Conservation (phyloP, 2,888 invertebrate species). For the Eupithecia pulchellata region DNA sequence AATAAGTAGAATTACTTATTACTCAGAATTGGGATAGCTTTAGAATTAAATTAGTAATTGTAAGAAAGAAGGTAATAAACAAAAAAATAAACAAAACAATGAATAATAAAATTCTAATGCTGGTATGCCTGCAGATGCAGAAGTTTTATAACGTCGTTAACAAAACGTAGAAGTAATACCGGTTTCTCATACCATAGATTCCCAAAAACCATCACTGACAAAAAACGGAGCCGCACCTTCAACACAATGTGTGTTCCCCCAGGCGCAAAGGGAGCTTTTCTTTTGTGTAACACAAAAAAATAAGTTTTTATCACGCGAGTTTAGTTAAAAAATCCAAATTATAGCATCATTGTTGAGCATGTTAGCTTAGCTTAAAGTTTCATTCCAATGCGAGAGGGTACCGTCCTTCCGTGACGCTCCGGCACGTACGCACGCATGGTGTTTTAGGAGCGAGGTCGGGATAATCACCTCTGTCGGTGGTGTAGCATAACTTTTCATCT, state of each 20-base stretch:
- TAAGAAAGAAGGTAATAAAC: no score
- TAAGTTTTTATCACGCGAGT: conserved; percentile 47
- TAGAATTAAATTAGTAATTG: neutral
- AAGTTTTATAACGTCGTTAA: neutral
- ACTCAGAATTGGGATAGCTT: neutral
- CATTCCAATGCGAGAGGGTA: conserved; percentile 22
- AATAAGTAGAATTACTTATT: neutral
- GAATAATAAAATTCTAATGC: no score
- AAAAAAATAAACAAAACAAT: no score
- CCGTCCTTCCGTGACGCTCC: conserved; percentile 57
- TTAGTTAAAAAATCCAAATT: conserved; percentile 1
- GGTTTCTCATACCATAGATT: conserved; percentile 32
- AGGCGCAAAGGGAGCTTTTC: conserved; percentile 66
- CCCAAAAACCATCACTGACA: conserved; percentile 47
- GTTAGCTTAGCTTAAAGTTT: neutral
- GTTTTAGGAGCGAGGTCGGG: conserved; percentile 74
- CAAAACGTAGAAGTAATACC: conserved; percentile 32
- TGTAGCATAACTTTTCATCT: conserved; percentile 83
- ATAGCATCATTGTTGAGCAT: neutral
- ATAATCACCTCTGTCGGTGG: conserved; percentile 85
- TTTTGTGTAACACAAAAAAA: conserved; percentile 71
- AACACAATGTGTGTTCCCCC: conserved; percentile 60
- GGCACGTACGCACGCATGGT: conserved; percentile 70
- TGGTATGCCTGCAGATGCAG: neutral
- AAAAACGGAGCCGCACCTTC: conserved; percentile 61